Evolutionary conservation across 53 echinoderm and acorn worm species (phyloP).

Genomic region (Patiria pectinifera): DNA sequence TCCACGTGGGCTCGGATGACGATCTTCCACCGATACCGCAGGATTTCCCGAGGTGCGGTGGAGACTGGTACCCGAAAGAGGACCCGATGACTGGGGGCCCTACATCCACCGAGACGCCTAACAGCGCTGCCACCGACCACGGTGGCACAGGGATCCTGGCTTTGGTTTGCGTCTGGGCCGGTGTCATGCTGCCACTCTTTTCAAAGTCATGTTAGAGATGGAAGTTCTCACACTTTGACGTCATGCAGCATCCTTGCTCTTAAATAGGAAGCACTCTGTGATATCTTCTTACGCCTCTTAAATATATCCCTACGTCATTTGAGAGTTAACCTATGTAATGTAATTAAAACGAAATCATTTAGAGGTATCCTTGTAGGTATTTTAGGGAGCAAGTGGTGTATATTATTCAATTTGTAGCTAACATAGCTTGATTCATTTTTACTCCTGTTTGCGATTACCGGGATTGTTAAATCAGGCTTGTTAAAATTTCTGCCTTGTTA

Average conservation of each 20-base stretch:
- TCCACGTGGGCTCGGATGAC: slow-evolving; percentile 55
- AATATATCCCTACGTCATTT: too few species aligned
- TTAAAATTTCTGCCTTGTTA: too few species aligned
- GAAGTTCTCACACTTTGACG: not conserved
- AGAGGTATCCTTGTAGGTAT: too few species aligned
- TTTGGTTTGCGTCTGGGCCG: not conserved
- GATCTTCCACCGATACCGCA: slow-evolving; percentile 50
- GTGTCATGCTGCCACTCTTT: not conserved
- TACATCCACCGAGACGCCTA: not conserved
- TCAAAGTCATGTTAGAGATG: not conserved
- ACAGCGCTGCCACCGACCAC: not conserved
- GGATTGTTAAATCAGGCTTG: too few species aligned
- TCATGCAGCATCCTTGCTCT: not conserved
- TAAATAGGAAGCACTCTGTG: too few species aligned
- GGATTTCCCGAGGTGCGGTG: slow-evolving; percentile 57
- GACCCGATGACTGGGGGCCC: not conserved
- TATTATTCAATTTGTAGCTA: too few species aligned
- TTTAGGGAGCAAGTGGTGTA: too few species aligned
- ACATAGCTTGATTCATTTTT: too few species aligned
- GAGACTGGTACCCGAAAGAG: slow-evolving; percentile 20
- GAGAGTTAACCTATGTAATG: too few species aligned
- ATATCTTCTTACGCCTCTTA: too few species aligned
- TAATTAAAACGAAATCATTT: too few species aligned
- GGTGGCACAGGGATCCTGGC: not conserved
- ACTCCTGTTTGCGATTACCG: too few species aligned